Evolutionary conservation across 1,140 invertebrate species (phyloP), one percentile per base, ranked within the genome.

Genomic region (Trichomalopsis sarcophagae): DNA sequence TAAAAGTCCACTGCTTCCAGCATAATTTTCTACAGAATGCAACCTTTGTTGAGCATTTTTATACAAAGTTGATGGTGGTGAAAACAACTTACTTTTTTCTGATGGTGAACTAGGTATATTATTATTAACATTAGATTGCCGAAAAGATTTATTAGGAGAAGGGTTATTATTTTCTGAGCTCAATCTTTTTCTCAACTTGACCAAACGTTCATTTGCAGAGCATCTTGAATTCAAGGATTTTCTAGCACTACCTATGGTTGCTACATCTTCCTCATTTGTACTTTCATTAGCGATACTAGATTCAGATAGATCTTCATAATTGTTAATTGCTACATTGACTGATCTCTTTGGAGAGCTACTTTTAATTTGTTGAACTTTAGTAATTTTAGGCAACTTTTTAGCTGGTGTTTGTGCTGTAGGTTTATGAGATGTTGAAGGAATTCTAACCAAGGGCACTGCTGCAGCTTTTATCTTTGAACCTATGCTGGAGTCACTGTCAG

Each of bases 161-260:
- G 7, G n/a, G 17, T 55, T 81, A 2, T 84, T 55, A 40, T 30
- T 79, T 74, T 77, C 75, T 21, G 21, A 33, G 23, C 30, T 84
- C 21, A 91, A 80, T 74, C 76, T 88, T 81, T 68, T 86, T 62
- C 87, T 87, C 77, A 91, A 81, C 79, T 75, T 87, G n/a, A 87
- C 79, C 73, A 91, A 82, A 33, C 90, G 87, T 13, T 89, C 87
- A 30, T 85, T 87, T n/a, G 88, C 89, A 1, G 87, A 55, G 87
- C 89, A 90, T 84, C 86, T 71, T 2, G 33, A 14, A 66, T 30
- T 47, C 30, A 21, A 0, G 27, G 11, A 69, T 55, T 5, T 5
- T 27, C 9, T 66, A 83, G 14, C 2, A 68, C 3, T 55, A n/a
- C 66, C 9, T 78, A n/a, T 33, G 50, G 40, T 2, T 10, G 7